These are phyloP conservation scores for Scaptomyza polygonia DNA, from an alignment of 2,888 invertebrate species.

Conservation along the genomic window DNA sequence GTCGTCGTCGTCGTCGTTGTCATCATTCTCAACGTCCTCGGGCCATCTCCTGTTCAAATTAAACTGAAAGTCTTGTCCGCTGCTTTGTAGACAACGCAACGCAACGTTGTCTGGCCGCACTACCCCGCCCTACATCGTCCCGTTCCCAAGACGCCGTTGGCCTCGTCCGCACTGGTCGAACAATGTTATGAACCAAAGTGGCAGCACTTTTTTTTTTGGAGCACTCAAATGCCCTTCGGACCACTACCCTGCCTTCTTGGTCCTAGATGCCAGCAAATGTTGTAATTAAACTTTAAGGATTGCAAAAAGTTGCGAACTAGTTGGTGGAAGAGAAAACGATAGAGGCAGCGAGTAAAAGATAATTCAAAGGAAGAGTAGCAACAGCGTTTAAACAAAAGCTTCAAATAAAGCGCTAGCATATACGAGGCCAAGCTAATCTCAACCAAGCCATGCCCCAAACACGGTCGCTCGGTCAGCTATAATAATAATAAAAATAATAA, in stretches of 20 bases:
- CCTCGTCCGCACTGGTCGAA: constrained; percentile 33
- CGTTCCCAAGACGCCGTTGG: constrained; percentile 38
- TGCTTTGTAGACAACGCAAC: constrained; percentile 50
- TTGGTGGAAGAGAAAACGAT: neutral
- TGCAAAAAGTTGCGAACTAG: constrained; percentile 54
- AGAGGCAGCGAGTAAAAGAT: constrained; percentile 10
- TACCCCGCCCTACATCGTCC: neutral
- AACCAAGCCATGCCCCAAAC: neutral
- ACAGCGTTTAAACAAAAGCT: constrained; percentile 42
- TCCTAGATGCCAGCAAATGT: constrained; percentile 32
- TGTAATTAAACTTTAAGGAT: constrained; percentile 76
- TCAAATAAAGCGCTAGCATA: constrained; percentile 27
- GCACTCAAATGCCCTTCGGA: constrained; percentile 21
- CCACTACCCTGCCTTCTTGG: neutral
- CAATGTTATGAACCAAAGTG: constrained; percentile 71
- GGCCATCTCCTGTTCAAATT: constrained; percentile 72
- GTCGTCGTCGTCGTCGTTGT: constrained; percentile 47
- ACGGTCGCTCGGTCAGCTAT: constrained; percentile 30
- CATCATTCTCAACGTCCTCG: constrained; percentile 39
- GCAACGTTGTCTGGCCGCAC: constrained; percentile 48
- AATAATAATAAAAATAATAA: constrained; percentile 73
- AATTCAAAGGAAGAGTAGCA: constrained; percentile 19
- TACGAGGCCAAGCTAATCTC: neutral
- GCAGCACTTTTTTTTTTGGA: constrained; percentile 72
- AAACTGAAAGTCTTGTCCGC: constrained; percentile 74